Base-by-base conservation (phyloP, 2,888 invertebrate species). In the Athalia rosae region DNA sequence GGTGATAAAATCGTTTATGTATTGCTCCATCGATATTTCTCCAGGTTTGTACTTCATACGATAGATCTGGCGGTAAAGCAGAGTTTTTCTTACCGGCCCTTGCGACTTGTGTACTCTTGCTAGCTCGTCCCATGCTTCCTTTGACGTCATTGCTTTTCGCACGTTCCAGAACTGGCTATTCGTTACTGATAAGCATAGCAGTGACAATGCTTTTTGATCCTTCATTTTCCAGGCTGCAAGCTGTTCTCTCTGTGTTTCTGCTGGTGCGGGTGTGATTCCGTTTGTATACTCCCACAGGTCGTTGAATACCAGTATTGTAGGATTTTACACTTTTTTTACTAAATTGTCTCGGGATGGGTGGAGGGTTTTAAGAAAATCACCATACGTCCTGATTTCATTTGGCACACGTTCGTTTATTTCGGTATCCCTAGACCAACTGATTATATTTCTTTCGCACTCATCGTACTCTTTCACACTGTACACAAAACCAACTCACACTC, bases 21-120 rank as follows among this genome's bases (percentile, higher is more conserved):
- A 80, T 76, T 79, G 76, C 41, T 79, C 64, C 77, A 82, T 83
- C 0, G 78, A 61, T 0, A 58, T 61, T 9, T 59, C 28, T 11
- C 48, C 47, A 1, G 77, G 3, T 0, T 81, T 58, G 76, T 82
- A 81, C 50, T 78, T 73, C 81, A 83, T 80, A 8, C 80, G 48
- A 3, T 76, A 61, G 28, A 83, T 50, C 50, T 81, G 83, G 53
- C 82, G 81, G 62, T 81, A 82, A 4, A 83, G 41, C 0, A 78
- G 77, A 1, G 80, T 79, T 76, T 82, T 83, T 8, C 81, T 78
- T 13, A 83, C 80, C 1, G 81, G 83, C 13, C 82, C 82, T 28
- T 66, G 48, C 0, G 80, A 81, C 74, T 81, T 79, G 48, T 77
- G 78, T 0, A 80, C 78, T 1, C n/a, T 13, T 43, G 77, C 76